Conservation (phyloP, 2,797 vertebrate species). For the Acrossocheilus wenchowensis region DNA sequence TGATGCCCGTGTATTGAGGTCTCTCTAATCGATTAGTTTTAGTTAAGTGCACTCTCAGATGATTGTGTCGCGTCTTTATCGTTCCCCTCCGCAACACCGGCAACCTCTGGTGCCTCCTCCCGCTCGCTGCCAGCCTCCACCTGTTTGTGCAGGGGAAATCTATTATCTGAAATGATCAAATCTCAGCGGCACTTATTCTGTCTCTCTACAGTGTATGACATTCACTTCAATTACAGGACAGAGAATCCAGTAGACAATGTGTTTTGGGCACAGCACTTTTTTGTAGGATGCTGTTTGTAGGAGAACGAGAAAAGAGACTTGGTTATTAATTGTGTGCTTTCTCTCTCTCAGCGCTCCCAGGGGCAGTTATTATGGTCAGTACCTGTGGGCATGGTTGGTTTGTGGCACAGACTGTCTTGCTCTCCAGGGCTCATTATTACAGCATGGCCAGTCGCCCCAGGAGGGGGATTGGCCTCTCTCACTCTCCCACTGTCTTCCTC, state of each 20-base stretch:
- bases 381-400: constrained; percentile 68
- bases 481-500: constrained; percentile 18
- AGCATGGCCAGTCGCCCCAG: constrained; percentile 58
- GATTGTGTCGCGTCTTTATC: constrained; percentile 61
- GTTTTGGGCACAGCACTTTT: constrained; percentile 60
- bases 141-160: constrained; percentile 45
- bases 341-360: constrained; percentile 61
- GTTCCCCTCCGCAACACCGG: constrained; percentile 54
- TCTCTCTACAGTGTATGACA: constrained; percentile 54
- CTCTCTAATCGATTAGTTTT: constrained; percentile 65
- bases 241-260: constrained; percentile 48
- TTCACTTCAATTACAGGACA: constrained; percentile 57
- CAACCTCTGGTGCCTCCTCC: constrained; percentile 56
- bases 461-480: constrained; percentile 54
- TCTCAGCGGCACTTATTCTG: constrained; percentile 55
- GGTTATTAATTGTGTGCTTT: constrained; percentile 51
- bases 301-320: constrained; percentile 59
- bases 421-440: constrained; percentile 69
- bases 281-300: constrained; percentile 60
- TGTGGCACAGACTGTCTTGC: constrained; percentile 57
- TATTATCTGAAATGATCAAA: constrained; percentile 62
- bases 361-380: constrained; percentile 67
- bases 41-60: constrained; percentile 65
- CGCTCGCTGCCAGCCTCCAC: constrained; percentile 45
- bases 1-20: constrained; percentile 56